Evolutionary conservation across 2,888 invertebrate species (phyloP), one percentile per base, ranked within the genome.

Genomic region (Andrena chrysosceles): DNA sequence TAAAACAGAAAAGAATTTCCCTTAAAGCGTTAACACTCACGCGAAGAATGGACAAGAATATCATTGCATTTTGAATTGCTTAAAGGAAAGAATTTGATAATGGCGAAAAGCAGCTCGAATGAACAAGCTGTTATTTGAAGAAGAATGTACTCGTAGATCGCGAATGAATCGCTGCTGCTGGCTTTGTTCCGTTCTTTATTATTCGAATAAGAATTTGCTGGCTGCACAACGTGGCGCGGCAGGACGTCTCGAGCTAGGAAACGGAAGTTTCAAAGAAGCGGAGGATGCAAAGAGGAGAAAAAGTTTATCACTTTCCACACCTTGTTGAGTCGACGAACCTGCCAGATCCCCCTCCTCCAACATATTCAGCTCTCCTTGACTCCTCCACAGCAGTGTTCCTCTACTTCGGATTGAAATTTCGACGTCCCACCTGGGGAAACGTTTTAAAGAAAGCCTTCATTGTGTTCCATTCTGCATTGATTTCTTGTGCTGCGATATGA

Each of bases 251-350:
- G 6, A 13, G 49, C 6, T 3, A 33, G 56, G 23, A 35, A n/a
- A 56, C 29, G 26, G 13, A 54, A 71, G 52, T 60, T 70, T 52
- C 6, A 0, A 20, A 59, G 23, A 3, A 54, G 56, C 56, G 31
- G 16, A 35, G 2, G 13, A n/a, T 8, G 31, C 10, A 7, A 3
- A 33, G 0, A 2, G 8, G 26, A 26, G 23, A 35, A 67, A 72
- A 74, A 81, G 69, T 79, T 73, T 26, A 10, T 20, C 23, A 52
- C 16, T n/a, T 70, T 29, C 52, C 54, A 5, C 49, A 79, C 80
- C 70, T 74, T 70, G 54, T 31, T 52, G 56, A 60, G 42, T 35
- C 66, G 73, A 59, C 49, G 60, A 81, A 74, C 33, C 60, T 31
- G 20, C 33, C 8, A 8, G 66, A 67, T 52, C 42, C 33, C 35